A percentile compares a stretch with the other conserved stretches of the same genome.
phyloP scores from a whole-genome alignment of 2,888 invertebrate species.

The Thalpophila matura region DNA sequence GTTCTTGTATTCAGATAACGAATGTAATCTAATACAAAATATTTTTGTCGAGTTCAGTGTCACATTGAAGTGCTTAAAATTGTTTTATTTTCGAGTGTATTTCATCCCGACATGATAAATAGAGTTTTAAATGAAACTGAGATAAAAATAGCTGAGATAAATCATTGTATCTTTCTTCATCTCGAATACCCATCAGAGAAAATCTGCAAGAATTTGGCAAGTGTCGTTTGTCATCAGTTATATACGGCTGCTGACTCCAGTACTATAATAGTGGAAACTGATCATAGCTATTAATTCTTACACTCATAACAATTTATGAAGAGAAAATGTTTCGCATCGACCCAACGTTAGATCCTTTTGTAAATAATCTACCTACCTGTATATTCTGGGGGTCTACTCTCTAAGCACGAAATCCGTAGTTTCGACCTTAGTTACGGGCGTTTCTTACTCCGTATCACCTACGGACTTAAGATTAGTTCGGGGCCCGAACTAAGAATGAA shows the following conservation, averaged over 20 bases:
- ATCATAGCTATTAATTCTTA: background rate
- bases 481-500: too few species aligned
- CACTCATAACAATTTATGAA: background rate
- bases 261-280: constrained; percentile 23
- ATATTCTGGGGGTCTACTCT: too few species aligned
- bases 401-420: too few species aligned
- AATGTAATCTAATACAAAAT: constrained; percentile 19
- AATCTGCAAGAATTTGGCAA: constrained; percentile 60
- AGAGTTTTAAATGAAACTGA: constrained; percentile 61
- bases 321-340: too few species aligned
- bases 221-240: constrained; percentile 58
- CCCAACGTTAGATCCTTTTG: too few species aligned
- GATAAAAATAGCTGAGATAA: constrained; percentile 56
- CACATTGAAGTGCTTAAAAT: constrained; percentile 11
- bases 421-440: too few species aligned
- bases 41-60: constrained; percentile 7
- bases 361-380: too few species aligned
- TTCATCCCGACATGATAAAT: constrained; percentile 55
- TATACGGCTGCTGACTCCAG: constrained; percentile 44
- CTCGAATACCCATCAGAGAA: constrained; percentile 40
- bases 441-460: too few species aligned
- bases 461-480: too few species aligned
- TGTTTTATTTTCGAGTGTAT: constrained; percentile 26
- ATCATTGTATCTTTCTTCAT: constrained; percentile 57
- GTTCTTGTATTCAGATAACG: constrained; percentile 35